Evolutionary conservation across 2,113 vertebrate genomes (phyloP).

Genomic region (Colistium nudipinnis): DNA sequence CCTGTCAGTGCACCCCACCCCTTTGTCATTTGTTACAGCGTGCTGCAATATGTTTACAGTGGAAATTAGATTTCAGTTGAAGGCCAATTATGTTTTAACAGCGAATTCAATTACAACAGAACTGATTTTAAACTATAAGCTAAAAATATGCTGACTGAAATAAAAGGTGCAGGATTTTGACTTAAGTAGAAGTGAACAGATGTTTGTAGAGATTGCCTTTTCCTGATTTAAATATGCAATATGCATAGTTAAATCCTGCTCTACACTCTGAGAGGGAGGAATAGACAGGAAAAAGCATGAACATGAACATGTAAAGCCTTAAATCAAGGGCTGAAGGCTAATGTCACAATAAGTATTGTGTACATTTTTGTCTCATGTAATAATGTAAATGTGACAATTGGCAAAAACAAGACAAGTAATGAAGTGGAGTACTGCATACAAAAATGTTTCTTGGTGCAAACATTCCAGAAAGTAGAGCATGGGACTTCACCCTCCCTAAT

Average conservation of each 20-base stretch:
- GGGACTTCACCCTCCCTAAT: constrained; percentile 9
- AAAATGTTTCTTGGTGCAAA: neutral
- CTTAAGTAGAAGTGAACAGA: constrained; percentile 91
- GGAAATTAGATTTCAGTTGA: neutral
- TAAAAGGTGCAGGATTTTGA: constrained; percentile 72
- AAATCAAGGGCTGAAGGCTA: constrained; percentile 21
- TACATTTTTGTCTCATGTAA: neutral
- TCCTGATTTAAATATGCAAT: constrained; percentile 87
- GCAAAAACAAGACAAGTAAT: neutral
- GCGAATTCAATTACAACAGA: neutral
- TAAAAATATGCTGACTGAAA: neutral
- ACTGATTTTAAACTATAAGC: constrained; percentile 3
- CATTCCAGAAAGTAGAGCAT: neutral
- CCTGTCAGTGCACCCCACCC: too few relatives aligned
- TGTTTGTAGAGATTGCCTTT: constrained; percentile 91
- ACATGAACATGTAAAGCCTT: constrained; percentile 16
- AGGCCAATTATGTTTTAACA: neutral
- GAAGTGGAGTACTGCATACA: neutral
- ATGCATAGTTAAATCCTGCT: constrained; percentile 86
- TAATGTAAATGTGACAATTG: neutral
- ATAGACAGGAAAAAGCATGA: neutral
- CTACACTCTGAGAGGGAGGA: neutral
- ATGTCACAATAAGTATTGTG: neutral
- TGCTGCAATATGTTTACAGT: neutral
- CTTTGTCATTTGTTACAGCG: too few relatives aligned